Conservation (phyloP, 2,797 vertebrate genomes). For the Peromyscus aztecus region DNA sequence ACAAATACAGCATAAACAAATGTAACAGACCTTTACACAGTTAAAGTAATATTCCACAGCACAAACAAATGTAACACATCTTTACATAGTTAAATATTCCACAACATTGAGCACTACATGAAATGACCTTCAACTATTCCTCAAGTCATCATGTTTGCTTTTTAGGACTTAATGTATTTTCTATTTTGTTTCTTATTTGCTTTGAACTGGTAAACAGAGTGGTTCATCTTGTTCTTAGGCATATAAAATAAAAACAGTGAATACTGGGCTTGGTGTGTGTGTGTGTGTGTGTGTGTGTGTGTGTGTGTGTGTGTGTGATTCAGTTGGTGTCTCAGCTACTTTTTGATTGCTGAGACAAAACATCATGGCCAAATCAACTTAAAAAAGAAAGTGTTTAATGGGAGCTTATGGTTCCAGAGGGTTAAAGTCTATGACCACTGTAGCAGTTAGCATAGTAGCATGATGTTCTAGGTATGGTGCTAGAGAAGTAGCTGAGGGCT, state of each 20-base stretch:
- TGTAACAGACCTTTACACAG: too few relatives aligned
- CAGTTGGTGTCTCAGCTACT: not conserved
- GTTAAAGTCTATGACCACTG: not conserved
- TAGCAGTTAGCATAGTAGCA: not conserved
- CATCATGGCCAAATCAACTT: not conserved
- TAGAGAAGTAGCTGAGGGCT: not conserved
- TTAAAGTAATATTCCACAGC: too few relatives aligned
- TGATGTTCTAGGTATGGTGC: not conserved
- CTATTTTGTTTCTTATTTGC: conserved; percentile 19
- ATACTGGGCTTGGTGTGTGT: not conserved
- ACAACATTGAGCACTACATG: not conserved
- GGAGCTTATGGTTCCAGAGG: not conserved
- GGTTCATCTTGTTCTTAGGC: not conserved
- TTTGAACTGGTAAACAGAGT: not conserved
- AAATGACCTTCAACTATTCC: not conserved
- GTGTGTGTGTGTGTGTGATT: not conserved
- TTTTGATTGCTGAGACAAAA: not conserved
- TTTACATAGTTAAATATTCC: too few relatives aligned
- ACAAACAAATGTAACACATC: too few relatives aligned
- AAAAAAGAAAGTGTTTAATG: not conserved
- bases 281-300: not conserved
- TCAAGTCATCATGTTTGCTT: not conserved
- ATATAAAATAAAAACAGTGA: not conserved
- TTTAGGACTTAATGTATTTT: not conserved
- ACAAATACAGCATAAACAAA: too few relatives aligned